Percentiles rank a stretch among this genome's conserved stretches.
phyloP scores from a whole-genome alignment of 2,113 vertebrate species.

The Heteronetta atricapilla region DNA sequence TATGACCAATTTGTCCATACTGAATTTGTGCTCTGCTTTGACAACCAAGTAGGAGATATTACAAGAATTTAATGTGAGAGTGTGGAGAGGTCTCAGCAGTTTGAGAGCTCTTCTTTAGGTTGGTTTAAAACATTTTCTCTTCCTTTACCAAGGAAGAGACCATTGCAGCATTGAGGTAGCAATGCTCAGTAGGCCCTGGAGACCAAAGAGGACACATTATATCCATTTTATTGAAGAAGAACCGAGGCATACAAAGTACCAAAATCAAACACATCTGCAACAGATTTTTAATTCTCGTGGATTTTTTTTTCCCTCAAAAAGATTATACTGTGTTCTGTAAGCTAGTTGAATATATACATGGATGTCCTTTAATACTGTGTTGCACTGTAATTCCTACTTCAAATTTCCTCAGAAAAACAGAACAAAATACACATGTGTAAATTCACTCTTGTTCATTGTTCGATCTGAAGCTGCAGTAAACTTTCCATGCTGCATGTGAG shows the following conservation, averaged over 20 bases:
- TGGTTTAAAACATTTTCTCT: accelerated
- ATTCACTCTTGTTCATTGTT: background rate
- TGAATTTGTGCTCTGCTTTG: background rate
- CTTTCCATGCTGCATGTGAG: background rate
- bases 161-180: accelerated
- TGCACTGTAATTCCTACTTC: background rate
- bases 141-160: background rate
- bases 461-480: background rate
- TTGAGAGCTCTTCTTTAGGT: background rate
- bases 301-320: background rate
- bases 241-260: background rate
- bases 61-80: background rate
- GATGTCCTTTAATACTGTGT: background rate
- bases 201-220: background rate
- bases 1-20: background rate
- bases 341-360: background rate
- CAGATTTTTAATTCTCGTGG: background rate
- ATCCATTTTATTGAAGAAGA: background rate
- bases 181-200: background rate
- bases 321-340: background rate
- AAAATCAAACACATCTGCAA: background rate
- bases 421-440: background rate
- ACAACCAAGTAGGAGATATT: background rate
- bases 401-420: background rate
- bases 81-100: background rate